Evolutionary conservation across 2,888 invertebrate species (phyloP).

Genomic region (Thumatha senex): DNA sequence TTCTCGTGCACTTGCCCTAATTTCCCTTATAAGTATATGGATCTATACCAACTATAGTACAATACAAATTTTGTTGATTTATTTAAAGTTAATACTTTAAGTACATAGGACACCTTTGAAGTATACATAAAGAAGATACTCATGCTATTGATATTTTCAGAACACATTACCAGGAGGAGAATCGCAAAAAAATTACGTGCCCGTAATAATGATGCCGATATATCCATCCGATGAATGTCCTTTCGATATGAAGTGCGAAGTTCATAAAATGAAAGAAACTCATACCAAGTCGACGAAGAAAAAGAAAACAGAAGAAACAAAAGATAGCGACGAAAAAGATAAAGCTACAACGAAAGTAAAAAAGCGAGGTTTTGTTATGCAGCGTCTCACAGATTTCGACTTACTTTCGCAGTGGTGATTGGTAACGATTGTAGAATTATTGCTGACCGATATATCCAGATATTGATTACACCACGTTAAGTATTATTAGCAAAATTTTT

Average conservation of each 20-base stretch:
- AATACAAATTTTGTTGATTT: too few species aligned
- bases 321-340: slow-evolving; percentile 47
- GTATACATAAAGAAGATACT: too few species aligned
- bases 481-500: too few species aligned
- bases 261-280: slow-evolving; percentile 53
- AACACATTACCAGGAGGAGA: slow-evolving; percentile 37
- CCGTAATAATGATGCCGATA: slow-evolving; percentile 75
- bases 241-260: slow-evolving; percentile 67
- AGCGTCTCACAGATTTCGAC: slow-evolving; percentile 70
- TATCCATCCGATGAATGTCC: slow-evolving; percentile 66
- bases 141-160: slow-evolving; percentile 24
- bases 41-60: too few species aligned
- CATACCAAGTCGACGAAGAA: slow-evolving; percentile 47
- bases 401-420: slow-evolving; percentile 68
- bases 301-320: slow-evolving; percentile 27
- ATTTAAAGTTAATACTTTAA: too few species aligned
- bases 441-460: too few species aligned
- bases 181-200: slow-evolving; percentile 55
- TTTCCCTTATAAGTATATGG: too few species aligned
- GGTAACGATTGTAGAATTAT: too few species aligned
- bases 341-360: slow-evolving; percentile 53
- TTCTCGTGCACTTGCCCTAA: too few species aligned
- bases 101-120: too few species aligned
- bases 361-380: slow-evolving; percentile 62
- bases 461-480: too few species aligned